Conservation (phyloP, 2,113 vertebrate species). For the Anguilla japonica region DNA sequence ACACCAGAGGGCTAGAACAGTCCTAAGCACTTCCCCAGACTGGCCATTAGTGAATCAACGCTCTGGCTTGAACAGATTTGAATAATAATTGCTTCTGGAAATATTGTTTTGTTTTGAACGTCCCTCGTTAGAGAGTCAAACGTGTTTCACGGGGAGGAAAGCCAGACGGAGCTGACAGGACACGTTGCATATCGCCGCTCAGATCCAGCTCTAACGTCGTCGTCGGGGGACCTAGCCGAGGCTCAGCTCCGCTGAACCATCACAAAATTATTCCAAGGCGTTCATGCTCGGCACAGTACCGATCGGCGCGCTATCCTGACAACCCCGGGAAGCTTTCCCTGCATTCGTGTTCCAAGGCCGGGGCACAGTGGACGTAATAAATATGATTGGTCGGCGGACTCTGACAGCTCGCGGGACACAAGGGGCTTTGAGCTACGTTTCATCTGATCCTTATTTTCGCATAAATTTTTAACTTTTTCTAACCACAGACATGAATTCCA, state of each 20-base stretch:
- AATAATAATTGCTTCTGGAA: background rate
- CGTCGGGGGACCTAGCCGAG: background rate
- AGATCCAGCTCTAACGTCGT: background rate
- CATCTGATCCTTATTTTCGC: background rate
- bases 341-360: background rate
- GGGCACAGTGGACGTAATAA: constrained; percentile 6
- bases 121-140: background rate
- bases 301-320: background rate
- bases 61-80: background rate
- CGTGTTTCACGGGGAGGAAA: background rate
- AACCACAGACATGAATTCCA: constrained; percentile 3
- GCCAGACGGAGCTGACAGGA: background rate
- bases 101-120: background rate
- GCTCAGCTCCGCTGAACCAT: background rate
- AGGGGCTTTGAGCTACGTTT: background rate
- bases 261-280: background rate
- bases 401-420: background rate
- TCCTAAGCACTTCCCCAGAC: background rate
- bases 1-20: background rate
- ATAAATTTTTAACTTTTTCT: background rate
- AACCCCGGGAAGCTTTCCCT: background rate
- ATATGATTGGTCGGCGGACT: background rate
- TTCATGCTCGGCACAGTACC: background rate
- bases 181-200: background rate
- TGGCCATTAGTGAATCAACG: background rate